A percentile compares a stretch with the other conserved stretches of the same genome.
phyloP scores from a whole-genome alignment of 2,888 invertebrate species.

The Rhagonycha fulva region DNA sequence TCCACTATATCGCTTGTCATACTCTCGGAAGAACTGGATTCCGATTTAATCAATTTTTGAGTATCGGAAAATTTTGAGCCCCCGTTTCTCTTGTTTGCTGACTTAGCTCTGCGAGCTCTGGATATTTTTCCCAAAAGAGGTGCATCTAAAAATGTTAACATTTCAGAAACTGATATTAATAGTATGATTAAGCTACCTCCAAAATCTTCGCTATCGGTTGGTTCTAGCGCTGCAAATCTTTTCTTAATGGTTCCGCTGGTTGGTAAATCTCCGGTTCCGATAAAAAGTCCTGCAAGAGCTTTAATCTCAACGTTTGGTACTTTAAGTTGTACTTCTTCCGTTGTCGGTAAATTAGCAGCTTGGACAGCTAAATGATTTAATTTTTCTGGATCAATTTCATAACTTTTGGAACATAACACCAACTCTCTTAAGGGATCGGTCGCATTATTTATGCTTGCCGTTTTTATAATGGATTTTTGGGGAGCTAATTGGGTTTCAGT shows the following conservation, averaged over 20 bases:
- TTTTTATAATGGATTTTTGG: not conserved
- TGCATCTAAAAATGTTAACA: conserved; percentile 54
- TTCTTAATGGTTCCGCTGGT: conserved; percentile 51
- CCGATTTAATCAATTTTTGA: conserved; percentile 44
- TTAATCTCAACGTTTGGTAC: conserved; percentile 43
- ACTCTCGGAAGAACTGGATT: conserved; percentile 52
- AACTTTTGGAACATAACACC: conserved; percentile 61
- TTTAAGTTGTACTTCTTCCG: conserved; percentile 52
- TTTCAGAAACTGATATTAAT: not conserved
- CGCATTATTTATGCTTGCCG: not conserved
- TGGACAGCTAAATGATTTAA: conserved; percentile 64
- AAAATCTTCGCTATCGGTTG: conserved; percentile 69
- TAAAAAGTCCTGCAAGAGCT: conserved; percentile 52
- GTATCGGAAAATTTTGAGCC: conserved; percentile 48
- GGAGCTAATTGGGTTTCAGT: not conserved
- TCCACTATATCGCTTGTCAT: conserved; percentile 8
- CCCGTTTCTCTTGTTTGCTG: conserved; percentile 57
- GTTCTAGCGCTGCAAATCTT: conserved; percentile 56
- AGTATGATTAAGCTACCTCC: conserved; percentile 53
- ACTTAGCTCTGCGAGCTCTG: conserved; percentile 68
- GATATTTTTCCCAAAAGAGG: conserved; percentile 71
- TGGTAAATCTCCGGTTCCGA: conserved; percentile 50
- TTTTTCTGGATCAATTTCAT: conserved; percentile 53
- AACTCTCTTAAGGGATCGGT: conserved; percentile 68
- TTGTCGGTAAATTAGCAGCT: conserved; percentile 63